Evolutionary conservation across 2,888 invertebrate genomes (phyloP).

Genomic region (Xanthorhoe designata): DNA sequence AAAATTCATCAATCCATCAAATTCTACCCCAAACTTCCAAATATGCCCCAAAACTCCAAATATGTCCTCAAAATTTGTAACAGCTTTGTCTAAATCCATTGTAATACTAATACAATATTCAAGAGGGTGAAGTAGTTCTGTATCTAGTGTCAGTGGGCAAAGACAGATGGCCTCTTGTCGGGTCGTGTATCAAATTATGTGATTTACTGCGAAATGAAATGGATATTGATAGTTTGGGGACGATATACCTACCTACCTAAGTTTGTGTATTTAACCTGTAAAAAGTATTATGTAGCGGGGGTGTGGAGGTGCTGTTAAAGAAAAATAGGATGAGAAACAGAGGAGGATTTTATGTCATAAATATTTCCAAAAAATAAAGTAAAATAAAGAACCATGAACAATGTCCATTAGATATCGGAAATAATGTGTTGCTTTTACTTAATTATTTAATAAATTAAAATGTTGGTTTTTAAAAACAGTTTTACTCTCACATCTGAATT

Average conservation of each 20-base stretch:
- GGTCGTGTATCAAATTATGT: slow-evolving; percentile 38
- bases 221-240: slow-evolving; percentile 11
- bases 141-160: slow-evolving; percentile 57
- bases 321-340: too few relatives aligned
- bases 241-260: background rate
- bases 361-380: too few relatives aligned
- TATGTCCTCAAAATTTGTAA: slow-evolving; percentile 60
- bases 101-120: slow-evolving; percentile 43
- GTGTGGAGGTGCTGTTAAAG: too few relatives aligned
- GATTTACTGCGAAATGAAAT: slow-evolving; percentile 34
- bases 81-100: slow-evolving; percentile 60
- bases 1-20: slow-evolving; percentile 50
- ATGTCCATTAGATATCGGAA: too few relatives aligned
- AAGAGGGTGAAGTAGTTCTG: slow-evolving; percentile 37
- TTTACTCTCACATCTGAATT: too few relatives aligned
- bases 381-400: too few relatives aligned
- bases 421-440: too few relatives aligned
- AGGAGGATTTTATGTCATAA: too few relatives aligned
- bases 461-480: too few relatives aligned
- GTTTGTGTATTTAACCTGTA: too few relatives aligned
- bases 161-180: slow-evolving; percentile 65
- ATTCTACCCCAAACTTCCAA: slow-evolving; percentile 42
- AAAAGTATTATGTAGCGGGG: too few relatives aligned
- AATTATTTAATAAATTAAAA: too few relatives aligned
- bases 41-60: slow-evolving; percentile 37